Evolutionary conservation across 1,140 invertebrate species (phyloP).

Genomic region (Carposina sasakii): DNA sequence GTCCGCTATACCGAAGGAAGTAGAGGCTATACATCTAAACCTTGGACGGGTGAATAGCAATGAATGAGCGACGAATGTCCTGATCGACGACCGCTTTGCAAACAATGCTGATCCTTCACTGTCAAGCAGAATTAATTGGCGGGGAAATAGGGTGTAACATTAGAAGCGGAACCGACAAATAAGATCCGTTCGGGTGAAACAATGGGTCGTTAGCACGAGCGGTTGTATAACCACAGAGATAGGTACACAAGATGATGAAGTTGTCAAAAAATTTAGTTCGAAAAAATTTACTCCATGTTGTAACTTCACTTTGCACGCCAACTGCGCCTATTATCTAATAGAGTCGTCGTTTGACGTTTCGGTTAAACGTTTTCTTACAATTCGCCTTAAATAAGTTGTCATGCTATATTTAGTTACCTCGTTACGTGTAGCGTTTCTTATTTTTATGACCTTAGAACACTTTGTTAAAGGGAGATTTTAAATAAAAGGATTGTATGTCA

Average conservation of each 20-base stretch:
- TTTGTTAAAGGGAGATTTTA: no score
- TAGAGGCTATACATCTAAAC: slow-evolving; percentile 42
- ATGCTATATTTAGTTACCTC: no score
- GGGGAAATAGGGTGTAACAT: slow-evolving; percentile 21
- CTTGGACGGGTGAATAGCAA: slow-evolving; percentile 49
- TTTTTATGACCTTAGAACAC: no score
- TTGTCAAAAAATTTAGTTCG: no score
- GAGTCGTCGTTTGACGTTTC: no score
- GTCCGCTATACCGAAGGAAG: slow-evolving; percentile 54
- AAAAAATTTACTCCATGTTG: slow-evolving; percentile 32
- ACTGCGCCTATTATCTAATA: no score
- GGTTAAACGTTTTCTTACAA: no score
- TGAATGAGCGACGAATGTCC: slow-evolving; percentile 32
- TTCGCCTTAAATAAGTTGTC: no score
- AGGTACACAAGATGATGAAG: no score
- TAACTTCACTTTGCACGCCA: slow-evolving; percentile 42
- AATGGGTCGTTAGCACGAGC: slow-evolving; percentile 50
- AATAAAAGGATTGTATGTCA: no score
- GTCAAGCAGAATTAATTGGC: slow-evolving; percentile 25
- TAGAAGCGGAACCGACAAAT: slow-evolving; percentile 51
- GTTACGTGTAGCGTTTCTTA: no score
- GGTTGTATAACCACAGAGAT: slow-evolving; percentile 57
- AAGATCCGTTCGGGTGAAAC: slow-evolving; percentile 48
- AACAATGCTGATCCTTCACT: slow-evolving; percentile 32
- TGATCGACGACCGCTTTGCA: slow-evolving; percentile 30